Percentiles rank a stretch among this genome's conserved stretches.
These are phyloP conservation scores for Eugnorisma glareosa DNA, from an alignment of 2,888 invertebrate species.

Conservation along the genomic window DNA sequence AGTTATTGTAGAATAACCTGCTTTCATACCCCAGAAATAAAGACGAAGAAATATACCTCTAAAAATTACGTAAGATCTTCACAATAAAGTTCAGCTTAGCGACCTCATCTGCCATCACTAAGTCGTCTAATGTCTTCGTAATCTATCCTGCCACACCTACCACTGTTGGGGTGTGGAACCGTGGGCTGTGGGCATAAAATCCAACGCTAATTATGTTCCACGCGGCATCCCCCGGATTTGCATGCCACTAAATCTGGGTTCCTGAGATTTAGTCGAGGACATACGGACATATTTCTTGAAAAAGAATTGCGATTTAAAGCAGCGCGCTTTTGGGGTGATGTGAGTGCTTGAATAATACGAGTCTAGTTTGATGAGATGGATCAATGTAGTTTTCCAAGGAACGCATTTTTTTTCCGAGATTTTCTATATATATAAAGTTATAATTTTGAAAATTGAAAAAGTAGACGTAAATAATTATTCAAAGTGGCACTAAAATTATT, in stretches of 20 bases:
- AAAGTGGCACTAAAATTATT: neutral
- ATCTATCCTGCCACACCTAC: constrained; percentile 65
- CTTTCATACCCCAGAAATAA: neutral
- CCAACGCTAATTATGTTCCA: constrained; percentile 77
- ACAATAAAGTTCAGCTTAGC: constrained; percentile 54
- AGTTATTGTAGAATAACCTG: neutral
- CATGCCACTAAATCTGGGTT: constrained; percentile 77
- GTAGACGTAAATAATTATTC: neutral
- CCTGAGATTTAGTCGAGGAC: constrained; percentile 74
- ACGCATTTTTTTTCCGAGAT: too few species aligned
- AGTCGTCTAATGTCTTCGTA: constrained; percentile 67
- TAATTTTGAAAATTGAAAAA: too few species aligned
- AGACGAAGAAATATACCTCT: neutral
- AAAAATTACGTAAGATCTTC: constrained; percentile 28
- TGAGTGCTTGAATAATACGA: constrained; percentile 43
- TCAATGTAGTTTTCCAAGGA: neutral
- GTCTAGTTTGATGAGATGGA: constrained; percentile 18
- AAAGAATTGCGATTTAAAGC: constrained; percentile 75
- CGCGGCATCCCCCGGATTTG: constrained; percentile 74
- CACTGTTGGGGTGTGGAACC: constrained; percentile 47
- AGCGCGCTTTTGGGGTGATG: constrained; percentile 41
- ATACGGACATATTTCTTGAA: constrained; percentile 76
- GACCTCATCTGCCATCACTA: constrained; percentile 54
- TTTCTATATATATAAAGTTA: too few species aligned
- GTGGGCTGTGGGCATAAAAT: constrained; percentile 65